A percentile compares a stretch with the other conserved stretches of the same genome.
Conservation (phyloP, 1,140 invertebrate species). For the Chrysopa pallens region DNA sequence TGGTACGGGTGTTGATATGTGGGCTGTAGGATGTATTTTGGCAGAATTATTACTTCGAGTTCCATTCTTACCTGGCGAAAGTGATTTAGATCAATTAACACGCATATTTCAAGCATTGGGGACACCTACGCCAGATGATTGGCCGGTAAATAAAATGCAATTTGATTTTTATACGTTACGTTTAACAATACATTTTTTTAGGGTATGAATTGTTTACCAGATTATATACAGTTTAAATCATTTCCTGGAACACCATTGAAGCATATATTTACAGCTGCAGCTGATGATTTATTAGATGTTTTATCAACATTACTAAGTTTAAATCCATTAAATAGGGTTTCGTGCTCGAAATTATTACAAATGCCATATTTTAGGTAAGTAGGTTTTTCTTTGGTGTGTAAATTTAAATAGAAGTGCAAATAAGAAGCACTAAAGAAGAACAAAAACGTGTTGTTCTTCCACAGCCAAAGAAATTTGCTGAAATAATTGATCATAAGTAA, state of each 20-base stretch:
- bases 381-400: constrained; percentile 1
- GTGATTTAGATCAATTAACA: constrained; percentile 89
- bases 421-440: too few relatives aligned
- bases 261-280: constrained; percentile 90
- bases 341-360: constrained; percentile 60
- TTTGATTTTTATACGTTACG: not conserved
- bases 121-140: constrained; percentile 80
- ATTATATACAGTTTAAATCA: constrained; percentile 85
- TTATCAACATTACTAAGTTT: constrained; percentile 62
- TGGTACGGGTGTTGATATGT: constrained; percentile 93
- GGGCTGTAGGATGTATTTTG: constrained; percentile 95
- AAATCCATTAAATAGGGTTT: constrained; percentile 70
- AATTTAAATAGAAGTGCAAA: too few relatives aligned
- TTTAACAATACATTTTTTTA: constrained; percentile 18
- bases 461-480: too few relatives aligned
- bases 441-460: too few relatives aligned
- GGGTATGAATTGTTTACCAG: constrained; percentile 67
- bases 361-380: constrained; percentile 64
- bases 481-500: too few relatives aligned
- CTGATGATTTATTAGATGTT: constrained; percentile 80
- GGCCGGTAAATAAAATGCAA: constrained; percentile 43
- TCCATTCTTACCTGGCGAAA: constrained; percentile 91
- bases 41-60: constrained; percentile 83
- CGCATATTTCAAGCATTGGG: constrained; percentile 87
- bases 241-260: constrained; percentile 67